These are phyloP conservation scores for Bettongia penicillata DNA, from an alignment of 2,113 vertebrate species.

Conservation along the genomic window DNA sequence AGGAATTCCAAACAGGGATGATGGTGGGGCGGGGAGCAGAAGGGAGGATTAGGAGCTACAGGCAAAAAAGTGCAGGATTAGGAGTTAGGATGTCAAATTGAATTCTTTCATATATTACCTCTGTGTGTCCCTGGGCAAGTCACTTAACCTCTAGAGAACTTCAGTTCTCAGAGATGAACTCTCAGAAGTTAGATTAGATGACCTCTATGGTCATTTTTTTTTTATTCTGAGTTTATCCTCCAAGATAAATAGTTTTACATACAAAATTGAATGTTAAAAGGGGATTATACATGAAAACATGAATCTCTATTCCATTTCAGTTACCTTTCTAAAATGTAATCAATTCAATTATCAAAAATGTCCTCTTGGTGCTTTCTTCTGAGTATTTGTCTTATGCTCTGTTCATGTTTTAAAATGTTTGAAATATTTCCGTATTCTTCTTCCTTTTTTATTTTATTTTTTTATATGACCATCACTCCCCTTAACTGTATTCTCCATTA, in stretches of 20 bases:
- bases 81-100: neutral
- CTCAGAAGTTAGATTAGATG: neutral
- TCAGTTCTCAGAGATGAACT: neutral
- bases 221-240: neutral
- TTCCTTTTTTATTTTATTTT: neutral
- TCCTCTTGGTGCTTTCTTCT: too few relatives aligned
- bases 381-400: neutral
- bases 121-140: neutral
- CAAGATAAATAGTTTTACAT: neutral
- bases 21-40: too few relatives aligned
- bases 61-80: too few relatives aligned
- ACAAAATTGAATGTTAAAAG: neutral
- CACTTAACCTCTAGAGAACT: neutral
- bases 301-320: neutral
- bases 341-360: too few relatives aligned
- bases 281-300: neutral
- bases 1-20: too few relatives aligned
- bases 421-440: neutral
- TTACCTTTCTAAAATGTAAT: neutral
- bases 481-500: neutral
- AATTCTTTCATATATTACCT: neutral
- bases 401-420: neutral
- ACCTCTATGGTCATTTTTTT: neutral
- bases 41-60: neutral
- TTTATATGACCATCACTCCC: neutral